These are phyloP conservation scores for Parauchenoglanis ngamensis DNA, from an alignment of 2,797 vertebrate species.

Conservation along the genomic window DNA sequence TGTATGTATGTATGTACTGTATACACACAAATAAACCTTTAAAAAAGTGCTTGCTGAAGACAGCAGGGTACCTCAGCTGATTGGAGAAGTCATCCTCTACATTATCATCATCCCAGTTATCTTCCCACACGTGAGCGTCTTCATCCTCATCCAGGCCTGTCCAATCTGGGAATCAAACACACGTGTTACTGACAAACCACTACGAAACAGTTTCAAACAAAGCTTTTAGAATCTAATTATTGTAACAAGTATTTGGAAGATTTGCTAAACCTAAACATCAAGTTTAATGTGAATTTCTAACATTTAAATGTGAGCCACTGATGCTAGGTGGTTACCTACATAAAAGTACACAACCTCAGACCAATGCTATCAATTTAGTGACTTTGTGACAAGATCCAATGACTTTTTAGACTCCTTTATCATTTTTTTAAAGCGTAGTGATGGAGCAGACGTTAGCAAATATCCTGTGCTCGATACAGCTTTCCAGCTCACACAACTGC, in stretches of 20 bases:
- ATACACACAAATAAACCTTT: not conserved
- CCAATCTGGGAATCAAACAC: slow-evolving; percentile 81
- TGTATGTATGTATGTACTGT: no score
- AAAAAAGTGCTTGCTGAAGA: not conserved
- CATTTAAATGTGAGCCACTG: not conserved
- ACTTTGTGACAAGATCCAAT: not conserved
- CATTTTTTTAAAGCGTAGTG: not conserved
- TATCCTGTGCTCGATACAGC: not conserved
- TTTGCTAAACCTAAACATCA: not conserved
- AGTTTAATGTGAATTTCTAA: not conserved
- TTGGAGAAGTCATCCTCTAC: slow-evolving; percentile 99
- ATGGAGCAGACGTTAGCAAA: not conserved
- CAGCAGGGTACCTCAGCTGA: slow-evolving; percentile 86
- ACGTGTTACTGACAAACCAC: not conserved
- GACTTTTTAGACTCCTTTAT: not conserved
- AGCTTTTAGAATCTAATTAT: not conserved
- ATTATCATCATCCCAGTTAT: slow-evolving; percentile 99
- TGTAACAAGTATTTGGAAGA: not conserved
- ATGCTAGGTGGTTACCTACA: not conserved
- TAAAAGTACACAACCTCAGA: not conserved
- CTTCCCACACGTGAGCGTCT: slow-evolving; percentile 98
- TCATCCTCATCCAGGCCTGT: slow-evolving; percentile 97
- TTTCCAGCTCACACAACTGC: not conserved
- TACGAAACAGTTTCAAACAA: not conserved
- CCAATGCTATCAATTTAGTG: not conserved